Evolutionary conservation across 2,888 invertebrate species (phyloP), one percentile per base, ranked within the genome.

Genomic region (Spodoptera picta): DNA sequence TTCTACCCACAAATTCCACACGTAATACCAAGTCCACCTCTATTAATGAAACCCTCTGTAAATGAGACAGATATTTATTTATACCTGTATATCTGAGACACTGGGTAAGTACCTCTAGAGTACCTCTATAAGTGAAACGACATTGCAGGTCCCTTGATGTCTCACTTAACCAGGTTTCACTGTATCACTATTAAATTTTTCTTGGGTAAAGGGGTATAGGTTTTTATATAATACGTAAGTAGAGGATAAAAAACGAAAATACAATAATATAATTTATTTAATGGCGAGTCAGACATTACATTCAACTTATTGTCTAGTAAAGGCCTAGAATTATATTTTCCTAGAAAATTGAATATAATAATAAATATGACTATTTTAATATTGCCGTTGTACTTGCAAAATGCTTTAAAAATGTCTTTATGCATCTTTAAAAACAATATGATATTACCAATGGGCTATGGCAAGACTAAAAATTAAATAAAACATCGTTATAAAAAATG

Each of bases 191-290:
- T 24, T 24, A 1, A 24, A 4, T 24, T 3, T 9, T 23, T 46
- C 14, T 14, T 14, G 14, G 14, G 14, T n/a, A n/a, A 19, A 19
- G 19, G 19, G 19, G 19, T 19, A 19, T 19, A 2, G 19, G 19
- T 23, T 19, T 46, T 24, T 19, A 46, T 14, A 46, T 19, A 7
- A 14, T 14, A 14, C 14, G 0, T 46, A 10, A 6, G 12, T 3
- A 7, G 36, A 9, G 9, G 43, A 19, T 27, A 12, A 45, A 5
- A 49, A 42, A 50, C 9, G 49, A 6, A 41, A 47, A 36, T 2
- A 2, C 6, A 24, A 0, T 46, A 2, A 44, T 46, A 54, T 63
- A 53, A 57, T 57, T 69, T 68, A 50, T 68, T 69, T 64, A 68
- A 31, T 69, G 52, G n/a, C 43, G 27, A 69, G 49, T 53, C 69